phyloP scores from a whole-genome alignment of 2,113 vertebrate genomes.

The Litocranius walleri region DNA sequence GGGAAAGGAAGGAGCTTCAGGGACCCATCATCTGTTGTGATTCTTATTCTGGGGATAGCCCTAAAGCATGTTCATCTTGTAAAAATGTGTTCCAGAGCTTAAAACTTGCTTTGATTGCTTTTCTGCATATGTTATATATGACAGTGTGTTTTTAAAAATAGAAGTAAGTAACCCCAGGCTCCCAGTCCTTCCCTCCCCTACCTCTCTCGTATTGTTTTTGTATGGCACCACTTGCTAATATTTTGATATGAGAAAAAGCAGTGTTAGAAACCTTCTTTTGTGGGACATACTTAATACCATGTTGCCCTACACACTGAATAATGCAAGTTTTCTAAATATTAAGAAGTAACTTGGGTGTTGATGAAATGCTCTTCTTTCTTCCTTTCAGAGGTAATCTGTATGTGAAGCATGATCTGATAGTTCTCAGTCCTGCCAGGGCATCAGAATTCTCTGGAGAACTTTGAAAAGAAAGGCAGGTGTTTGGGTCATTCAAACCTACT shows the following conservation, averaged over 20 bases:
- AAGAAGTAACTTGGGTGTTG: background rate
- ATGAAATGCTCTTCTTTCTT: background rate
- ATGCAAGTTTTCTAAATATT: background rate
- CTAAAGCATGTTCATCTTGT: background rate
- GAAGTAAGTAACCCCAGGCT: background rate
- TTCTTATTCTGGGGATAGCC: background rate
- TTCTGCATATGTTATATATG: background rate
- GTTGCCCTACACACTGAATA: background rate
- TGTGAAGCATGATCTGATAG: background rate
- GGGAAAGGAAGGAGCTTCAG: background rate
- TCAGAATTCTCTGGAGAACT: constrained; percentile 4
- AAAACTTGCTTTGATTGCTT: background rate
- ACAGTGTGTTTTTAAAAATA: background rate
- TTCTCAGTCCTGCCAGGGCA: background rate
- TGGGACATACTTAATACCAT: background rate
- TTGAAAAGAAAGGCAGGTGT: background rate
- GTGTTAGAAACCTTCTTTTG: background rate
- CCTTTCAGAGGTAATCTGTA: background rate
- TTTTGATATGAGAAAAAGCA: background rate
- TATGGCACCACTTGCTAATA: background rate
- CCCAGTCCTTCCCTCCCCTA: background rate
- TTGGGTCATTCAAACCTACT: background rate
- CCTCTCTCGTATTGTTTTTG: background rate
- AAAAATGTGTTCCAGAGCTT: background rate
- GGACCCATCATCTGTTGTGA: background rate